phyloP scores from a whole-genome alignment of 2,113 vertebrate species.

The Orthonyx spaldingii region DNA sequence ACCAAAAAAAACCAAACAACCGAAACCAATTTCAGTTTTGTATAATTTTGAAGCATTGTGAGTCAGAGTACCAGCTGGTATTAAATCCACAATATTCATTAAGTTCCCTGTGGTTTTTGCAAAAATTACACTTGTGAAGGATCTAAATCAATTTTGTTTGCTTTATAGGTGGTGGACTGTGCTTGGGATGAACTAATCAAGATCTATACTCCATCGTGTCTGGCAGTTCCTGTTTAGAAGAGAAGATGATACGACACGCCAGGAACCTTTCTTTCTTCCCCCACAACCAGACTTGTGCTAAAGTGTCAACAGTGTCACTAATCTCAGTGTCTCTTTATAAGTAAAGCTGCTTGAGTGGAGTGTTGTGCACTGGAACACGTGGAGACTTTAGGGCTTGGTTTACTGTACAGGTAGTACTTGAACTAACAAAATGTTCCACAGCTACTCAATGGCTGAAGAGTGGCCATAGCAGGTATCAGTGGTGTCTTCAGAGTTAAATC shows the following conservation, averaged over 20 bases:
- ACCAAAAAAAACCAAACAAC: not conserved
- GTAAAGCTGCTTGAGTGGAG: not conserved
- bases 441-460: not conserved
- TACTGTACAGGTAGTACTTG: not conserved
- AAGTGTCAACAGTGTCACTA: not conserved
- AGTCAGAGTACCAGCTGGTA: not conserved
- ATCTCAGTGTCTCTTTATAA: not conserved
- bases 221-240: slow-evolving; percentile 66
- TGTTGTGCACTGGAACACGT: not conserved
- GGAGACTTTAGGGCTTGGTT: not conserved
- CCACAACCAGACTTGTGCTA: not conserved
- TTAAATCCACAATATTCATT: not conserved
- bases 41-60: not conserved
- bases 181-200: slow-evolving; percentile 97
- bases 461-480: not conserved
- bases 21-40: not conserved
- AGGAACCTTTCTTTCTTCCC: not conserved
- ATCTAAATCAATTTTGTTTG: slow-evolving; percentile 35
- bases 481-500: not conserved
- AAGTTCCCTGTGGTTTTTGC: not conserved
- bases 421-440: not conserved
- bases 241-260: not conserved
- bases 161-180: slow-evolving; percentile 91
- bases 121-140: not conserved
- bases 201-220: slow-evolving; percentile 84